phyloP scores from a whole-genome alignment of 2,888 invertebrate species.

The Mesorhabditis spiculigera region DNA sequence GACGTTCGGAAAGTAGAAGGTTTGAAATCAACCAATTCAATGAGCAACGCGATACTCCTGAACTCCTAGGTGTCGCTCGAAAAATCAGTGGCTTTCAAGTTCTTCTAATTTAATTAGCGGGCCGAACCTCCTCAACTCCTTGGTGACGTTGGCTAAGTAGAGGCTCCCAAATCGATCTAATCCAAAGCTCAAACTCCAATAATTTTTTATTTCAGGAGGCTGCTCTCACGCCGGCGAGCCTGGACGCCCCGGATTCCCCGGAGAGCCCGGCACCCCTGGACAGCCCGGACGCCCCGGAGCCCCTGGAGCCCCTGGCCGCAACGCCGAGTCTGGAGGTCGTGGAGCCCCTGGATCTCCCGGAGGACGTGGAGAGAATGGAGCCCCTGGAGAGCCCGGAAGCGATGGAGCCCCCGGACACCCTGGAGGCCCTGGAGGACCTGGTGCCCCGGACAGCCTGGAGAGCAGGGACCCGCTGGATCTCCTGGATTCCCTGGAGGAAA shows the following conservation, averaged over 20 bases:
- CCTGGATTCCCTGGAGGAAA: slow-evolving; percentile 28
- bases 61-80: too few species aligned
- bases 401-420: slow-evolving; percentile 28
- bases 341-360: slow-evolving; percentile 30
- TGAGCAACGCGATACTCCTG: too few species aligned
- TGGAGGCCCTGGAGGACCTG: slow-evolving; percentile 24
- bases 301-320: slow-evolving; percentile 26
- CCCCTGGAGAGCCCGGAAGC: slow-evolving; percentile 26
- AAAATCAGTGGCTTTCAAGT: too few species aligned
- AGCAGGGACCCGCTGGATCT: slow-evolving; percentile 21
- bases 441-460: slow-evolving; percentile 21
- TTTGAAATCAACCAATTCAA: too few species aligned
- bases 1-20: too few species aligned
- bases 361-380: slow-evolving; percentile 27
- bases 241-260: slow-evolving; percentile 28
- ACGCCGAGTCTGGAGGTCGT: slow-evolving; percentile 26
- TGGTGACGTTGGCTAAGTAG: too few species aligned
- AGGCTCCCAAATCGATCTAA: too few species aligned
- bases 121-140: too few species aligned
- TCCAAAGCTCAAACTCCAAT: too few species aligned
- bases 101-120: too few species aligned
- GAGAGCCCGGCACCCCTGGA: slow-evolving; percentile 32
- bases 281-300: slow-evolving; percentile 24
- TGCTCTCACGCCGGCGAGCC: slow-evolving; percentile 21
- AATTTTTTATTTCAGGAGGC: too few species aligned